A percentile compares a stretch with the other conserved stretches of the same genome.
These are phyloP conservation scores for Vidua chalybeata DNA, from an alignment of 2,113 vertebrate species.

Conservation along the genomic window DNA sequence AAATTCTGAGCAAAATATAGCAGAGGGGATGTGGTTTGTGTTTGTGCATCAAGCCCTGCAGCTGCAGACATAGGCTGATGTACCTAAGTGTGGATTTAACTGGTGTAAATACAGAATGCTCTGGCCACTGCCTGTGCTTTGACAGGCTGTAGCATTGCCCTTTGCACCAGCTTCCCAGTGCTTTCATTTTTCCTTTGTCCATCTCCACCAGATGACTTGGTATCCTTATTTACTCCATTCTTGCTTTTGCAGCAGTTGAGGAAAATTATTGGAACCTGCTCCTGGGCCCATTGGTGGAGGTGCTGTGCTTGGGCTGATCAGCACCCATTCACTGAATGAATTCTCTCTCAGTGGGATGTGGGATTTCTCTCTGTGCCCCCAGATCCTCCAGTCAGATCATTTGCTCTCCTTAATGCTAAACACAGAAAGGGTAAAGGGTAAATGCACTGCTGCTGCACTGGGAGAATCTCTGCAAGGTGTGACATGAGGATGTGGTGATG, in stretches of 20 bases:
- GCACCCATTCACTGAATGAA: not conserved
- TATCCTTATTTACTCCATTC: not conserved
- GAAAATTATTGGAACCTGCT: not conserved
- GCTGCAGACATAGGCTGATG: rapidly evolving
- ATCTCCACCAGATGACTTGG: rapidly evolving
- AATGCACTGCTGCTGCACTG: not conserved
- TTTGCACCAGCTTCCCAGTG: not conserved
- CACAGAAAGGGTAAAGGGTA: not conserved
- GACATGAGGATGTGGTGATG: not conserved
- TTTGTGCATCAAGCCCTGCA: not conserved
- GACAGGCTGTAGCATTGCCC: not conserved
- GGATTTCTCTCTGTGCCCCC: not conserved
- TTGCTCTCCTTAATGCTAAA: not conserved
- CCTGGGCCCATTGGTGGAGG: not conserved
- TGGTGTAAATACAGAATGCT: not conserved
- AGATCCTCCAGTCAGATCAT: not conserved
- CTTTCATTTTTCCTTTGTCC: not conserved
- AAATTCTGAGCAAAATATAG: not conserved
- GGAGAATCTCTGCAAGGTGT: not conserved
- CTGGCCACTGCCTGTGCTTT: not conserved
- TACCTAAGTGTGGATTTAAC: not conserved
- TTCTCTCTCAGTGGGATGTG: rapidly evolving
- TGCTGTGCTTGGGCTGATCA: not conserved
- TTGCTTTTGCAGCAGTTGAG: not conserved
- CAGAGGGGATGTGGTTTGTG: not conserved